These are phyloP conservation scores for Coptodon bakossiorum DNA, from an alignment of 2,113 vertebrate species.

Conservation along the genomic window DNA sequence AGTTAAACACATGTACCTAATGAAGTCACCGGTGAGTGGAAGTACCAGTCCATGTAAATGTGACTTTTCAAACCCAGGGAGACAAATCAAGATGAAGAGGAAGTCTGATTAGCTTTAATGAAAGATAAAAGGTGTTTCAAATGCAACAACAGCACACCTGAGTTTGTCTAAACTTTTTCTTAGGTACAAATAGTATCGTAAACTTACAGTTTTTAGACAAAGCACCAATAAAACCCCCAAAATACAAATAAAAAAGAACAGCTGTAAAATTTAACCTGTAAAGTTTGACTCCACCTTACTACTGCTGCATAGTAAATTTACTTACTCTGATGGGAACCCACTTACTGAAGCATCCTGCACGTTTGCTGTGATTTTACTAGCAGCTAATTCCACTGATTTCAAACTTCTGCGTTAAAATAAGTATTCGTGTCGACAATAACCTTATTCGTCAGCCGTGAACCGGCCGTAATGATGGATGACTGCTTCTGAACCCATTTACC, in stretches of 20 bases:
- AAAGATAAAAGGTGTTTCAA: background rate
- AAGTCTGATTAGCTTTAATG: background rate
- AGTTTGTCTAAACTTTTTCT: background rate
- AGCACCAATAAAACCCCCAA: background rate
- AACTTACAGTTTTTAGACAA: background rate
- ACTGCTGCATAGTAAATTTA: background rate
- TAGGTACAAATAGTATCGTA: background rate
- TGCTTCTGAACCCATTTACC: slow-evolving; percentile 44
- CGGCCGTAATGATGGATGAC: slow-evolving; percentile 36
- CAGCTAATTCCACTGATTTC: background rate
- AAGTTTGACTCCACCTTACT: background rate
- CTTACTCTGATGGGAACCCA: background rate
- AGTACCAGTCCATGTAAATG: background rate
- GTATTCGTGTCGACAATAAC: background rate
- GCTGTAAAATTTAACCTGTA: background rate
- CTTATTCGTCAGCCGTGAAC: background rate
- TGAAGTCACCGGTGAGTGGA: background rate
- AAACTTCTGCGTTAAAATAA: background rate
- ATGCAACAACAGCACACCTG: background rate
- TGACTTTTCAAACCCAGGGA: background rate
- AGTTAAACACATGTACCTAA: background rate
- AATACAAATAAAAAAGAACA: background rate
- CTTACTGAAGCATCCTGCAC: background rate
- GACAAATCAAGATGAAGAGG: background rate
- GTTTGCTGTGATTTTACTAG: background rate